phyloP scores from a whole-genome alignment of 2,888 invertebrate species.

The Siphlonurus alternatus region DNA sequence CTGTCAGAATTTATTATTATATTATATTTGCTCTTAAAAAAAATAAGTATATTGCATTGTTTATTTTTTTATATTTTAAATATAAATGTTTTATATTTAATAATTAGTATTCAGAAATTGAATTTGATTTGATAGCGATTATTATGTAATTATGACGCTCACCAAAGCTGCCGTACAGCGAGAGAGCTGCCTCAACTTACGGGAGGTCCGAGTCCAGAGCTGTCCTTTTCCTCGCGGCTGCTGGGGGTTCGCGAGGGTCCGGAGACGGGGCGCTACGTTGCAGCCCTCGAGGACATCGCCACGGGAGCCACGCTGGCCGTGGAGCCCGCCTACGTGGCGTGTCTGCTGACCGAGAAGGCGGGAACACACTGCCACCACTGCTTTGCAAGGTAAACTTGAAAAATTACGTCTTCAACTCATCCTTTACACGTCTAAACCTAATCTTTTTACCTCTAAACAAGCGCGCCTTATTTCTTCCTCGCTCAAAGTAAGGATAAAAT shows the following conservation, averaged over 20 bases:
- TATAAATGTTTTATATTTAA: too few species aligned
- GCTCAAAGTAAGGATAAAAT: too few species aligned
- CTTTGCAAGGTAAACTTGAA: constrained; percentile 42
- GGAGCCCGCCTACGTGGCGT: constrained; percentile 57
- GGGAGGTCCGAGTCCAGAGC: constrained; percentile 34
- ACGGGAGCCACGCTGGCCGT: constrained; percentile 56
- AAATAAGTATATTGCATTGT: too few species aligned
- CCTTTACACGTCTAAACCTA: constrained; percentile 3
- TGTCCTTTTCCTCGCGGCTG: constrained; percentile 27
- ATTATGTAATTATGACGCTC: too few species aligned
- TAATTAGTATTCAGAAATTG: too few species aligned
- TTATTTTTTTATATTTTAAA: too few species aligned
- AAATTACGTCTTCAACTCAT: constrained; percentile 3
- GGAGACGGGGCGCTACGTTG: constrained; percentile 50
- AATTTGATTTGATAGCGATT: too few species aligned
- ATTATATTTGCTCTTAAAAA: too few species aligned
- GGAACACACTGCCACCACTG: constrained; percentile 71
- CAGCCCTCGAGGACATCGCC: constrained; percentile 40
- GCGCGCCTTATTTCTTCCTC: too few species aligned
- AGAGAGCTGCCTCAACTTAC: constrained; percentile 23
- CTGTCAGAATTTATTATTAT: too few species aligned
- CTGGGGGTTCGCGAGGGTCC: constrained; percentile 23
- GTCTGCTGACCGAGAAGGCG: constrained; percentile 50
- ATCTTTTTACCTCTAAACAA: background rate
- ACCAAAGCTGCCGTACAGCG: too few species aligned